Conservation (phyloP, 1,140 invertebrate species). For the Cryptotermes secundus region DNA sequence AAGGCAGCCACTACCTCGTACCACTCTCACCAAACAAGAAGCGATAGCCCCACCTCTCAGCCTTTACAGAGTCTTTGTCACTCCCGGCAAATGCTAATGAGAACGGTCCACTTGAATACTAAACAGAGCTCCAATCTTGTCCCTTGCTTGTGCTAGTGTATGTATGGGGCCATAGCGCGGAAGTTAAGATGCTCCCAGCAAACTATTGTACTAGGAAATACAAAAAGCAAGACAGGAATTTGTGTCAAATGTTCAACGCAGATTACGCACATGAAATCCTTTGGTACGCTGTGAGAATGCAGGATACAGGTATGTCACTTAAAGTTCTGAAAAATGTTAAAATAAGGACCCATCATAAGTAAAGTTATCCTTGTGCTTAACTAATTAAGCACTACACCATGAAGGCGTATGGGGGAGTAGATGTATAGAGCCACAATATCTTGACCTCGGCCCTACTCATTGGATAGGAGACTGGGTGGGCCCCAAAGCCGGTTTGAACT, state of each 20-base stretch:
- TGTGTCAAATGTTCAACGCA: neutral
- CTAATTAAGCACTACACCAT: no score
- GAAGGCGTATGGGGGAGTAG: no score
- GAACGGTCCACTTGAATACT: constrained; percentile 11
- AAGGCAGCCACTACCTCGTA: no score
- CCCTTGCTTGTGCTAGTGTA: constrained; percentile 5
- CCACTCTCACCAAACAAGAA: neutral
- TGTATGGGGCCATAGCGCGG: neutral
- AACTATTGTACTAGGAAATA: constrained; percentile 1
- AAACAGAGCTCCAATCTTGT: neutral
- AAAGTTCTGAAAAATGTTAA: no score
- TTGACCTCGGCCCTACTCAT: no score
- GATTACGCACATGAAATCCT: neutral
- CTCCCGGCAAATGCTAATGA: constrained; percentile 11
- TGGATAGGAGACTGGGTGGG: no score
- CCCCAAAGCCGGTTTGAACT: no score
- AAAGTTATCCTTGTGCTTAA: no score
- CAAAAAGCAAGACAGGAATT: neutral
- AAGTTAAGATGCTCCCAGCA: neutral
- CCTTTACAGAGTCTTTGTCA: constrained; percentile 3
- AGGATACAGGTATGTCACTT: no score
- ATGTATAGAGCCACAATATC: no score
- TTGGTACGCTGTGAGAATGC: neutral
- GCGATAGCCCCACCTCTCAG: neutral
- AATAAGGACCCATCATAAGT: no score